phyloP scores from a whole-genome alignment of 2,888 invertebrate genomes.

The Sympetrum striolatum region DNA sequence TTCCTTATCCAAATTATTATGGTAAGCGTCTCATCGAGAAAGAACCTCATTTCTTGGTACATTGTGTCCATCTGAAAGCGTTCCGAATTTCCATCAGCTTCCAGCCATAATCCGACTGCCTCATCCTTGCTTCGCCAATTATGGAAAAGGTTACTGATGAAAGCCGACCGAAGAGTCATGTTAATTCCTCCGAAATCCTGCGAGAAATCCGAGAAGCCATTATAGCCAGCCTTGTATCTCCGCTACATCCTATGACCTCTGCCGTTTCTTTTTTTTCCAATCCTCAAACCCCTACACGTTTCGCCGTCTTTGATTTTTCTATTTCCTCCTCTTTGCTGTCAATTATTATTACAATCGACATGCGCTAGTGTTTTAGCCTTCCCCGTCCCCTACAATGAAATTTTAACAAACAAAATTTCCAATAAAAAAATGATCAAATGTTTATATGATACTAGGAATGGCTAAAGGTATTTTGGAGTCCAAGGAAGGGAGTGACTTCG shows the following conservation, averaged over 20 bases:
- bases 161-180: neutral
- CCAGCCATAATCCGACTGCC: conserved; percentile 14
- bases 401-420: neutral
- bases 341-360: too few species aligned
- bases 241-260: neutral
- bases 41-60: neutral
- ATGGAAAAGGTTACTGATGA: neutral
- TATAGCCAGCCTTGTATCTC: neutral
- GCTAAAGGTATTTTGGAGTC: too few species aligned
- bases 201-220: neutral
- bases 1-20: neutral
- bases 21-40: neutral
- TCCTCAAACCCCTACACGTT: neutral
- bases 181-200: neutral
- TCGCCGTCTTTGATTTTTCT: neutral
- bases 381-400: neutral
- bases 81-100: conserved; percentile 8
- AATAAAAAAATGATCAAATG: too few species aligned
- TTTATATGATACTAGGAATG: too few species aligned
- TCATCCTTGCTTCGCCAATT: conserved; percentile 19
- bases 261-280: neutral
- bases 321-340: too few species aligned
- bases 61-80: neutral
- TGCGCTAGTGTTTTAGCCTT: too few species aligned
- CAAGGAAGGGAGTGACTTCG: too few species aligned